Base-by-base conservation (phyloP, 1,140 invertebrate species). In the Diabrotica virgifera region DNA sequence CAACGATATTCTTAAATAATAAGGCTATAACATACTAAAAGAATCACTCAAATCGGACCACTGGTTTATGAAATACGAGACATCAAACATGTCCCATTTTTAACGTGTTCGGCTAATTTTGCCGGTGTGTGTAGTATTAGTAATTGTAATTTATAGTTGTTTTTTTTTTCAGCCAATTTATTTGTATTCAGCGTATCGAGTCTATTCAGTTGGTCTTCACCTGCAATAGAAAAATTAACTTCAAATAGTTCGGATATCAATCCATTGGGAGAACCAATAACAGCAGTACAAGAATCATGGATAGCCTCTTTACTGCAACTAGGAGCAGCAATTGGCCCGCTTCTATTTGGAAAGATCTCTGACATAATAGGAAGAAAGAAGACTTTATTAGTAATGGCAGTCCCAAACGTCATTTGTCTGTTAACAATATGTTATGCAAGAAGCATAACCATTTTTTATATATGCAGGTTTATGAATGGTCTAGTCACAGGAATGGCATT, bases 401-500 rank as follows among this genome's bases (percentile, higher is more conserved):
- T 70, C 11, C 69, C 69, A 6, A 67, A 64, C 59, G 52, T 70
- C 5, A 13, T 57, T 7, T 65, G 59, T 36, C 51, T 66, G 9
- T 6, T 67, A 9, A 67, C 67, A 13, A 52, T 65, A 13, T 61
- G 63, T n/a, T 70, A 65, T 14, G 69, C 69, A 4, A 13, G 60
- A 35, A 35, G 40, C 8, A 59, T 70, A 5, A 6, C n/a, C 5
- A 46, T 67, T 36, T 70, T 63, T 54, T 70, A 70, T 37, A 40
- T 63, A 7, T 62, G 62, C 8, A 62, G 69, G 63, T 65, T 70
- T 52, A 37, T 67, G 2, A 67, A 65, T 6, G 69, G 69, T 24
- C 58, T 81, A 5, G 77, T 79, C 0, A 72, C 78, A 5, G 82
- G 82, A 0, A 81, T 78, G 2, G 76, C 78, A 6, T 82, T 84